Conservation (phyloP, 1,140 invertebrate genomes). For the Anoplolepis gracilipes region DNA sequence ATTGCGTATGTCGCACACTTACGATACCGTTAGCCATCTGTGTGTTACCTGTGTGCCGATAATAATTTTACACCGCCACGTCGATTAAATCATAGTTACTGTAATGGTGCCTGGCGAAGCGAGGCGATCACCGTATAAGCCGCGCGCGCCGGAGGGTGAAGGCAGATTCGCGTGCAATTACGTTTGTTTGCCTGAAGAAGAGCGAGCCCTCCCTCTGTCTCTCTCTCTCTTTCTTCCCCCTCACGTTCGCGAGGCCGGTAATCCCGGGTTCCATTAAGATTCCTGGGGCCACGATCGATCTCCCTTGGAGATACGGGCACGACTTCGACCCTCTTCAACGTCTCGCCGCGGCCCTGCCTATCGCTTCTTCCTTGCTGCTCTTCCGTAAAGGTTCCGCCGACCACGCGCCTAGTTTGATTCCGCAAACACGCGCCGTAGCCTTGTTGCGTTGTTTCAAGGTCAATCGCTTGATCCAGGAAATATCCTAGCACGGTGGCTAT, state of each 20-base stretch:
- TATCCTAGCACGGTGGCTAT: slow-evolving; percentile 43
- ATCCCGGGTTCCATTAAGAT: slow-evolving; percentile 78
- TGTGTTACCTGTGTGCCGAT: slow-evolving; percentile 61
- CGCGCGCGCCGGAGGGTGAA: slow-evolving; percentile 50
- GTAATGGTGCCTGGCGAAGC: slow-evolving; percentile 52
- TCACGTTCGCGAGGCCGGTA: slow-evolving; percentile 59
- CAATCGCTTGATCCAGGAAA: slow-evolving; percentile 58
- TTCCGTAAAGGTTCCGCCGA: slow-evolving; percentile 46
- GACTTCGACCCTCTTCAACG: slow-evolving; percentile 76
- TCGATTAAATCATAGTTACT: slow-evolving; percentile 74
- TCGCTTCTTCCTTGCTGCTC: slow-evolving; percentile 50
- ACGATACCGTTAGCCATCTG: slow-evolving; percentile 59
- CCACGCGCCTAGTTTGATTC: slow-evolving; percentile 38
- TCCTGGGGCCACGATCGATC: slow-evolving; percentile 73
- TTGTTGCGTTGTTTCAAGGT: slow-evolving; percentile 54
- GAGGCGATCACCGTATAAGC: slow-evolving; percentile 54
- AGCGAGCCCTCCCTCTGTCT: slow-evolving; percentile 35
- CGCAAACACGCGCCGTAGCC: slow-evolving; percentile 32
- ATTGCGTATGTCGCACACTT: not conserved
- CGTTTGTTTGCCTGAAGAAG: slow-evolving; percentile 72
- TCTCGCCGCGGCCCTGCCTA: slow-evolving; percentile 42
- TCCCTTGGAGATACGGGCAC: slow-evolving; percentile 66
- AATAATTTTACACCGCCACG: slow-evolving; percentile 73
- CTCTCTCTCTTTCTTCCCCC: slow-evolving; percentile 8
- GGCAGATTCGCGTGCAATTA: slow-evolving; percentile 74